These are phyloP conservation scores for Manacus vitellinus DNA, from an alignment of 2,113 vertebrate species.

Conservation along the genomic window DNA sequence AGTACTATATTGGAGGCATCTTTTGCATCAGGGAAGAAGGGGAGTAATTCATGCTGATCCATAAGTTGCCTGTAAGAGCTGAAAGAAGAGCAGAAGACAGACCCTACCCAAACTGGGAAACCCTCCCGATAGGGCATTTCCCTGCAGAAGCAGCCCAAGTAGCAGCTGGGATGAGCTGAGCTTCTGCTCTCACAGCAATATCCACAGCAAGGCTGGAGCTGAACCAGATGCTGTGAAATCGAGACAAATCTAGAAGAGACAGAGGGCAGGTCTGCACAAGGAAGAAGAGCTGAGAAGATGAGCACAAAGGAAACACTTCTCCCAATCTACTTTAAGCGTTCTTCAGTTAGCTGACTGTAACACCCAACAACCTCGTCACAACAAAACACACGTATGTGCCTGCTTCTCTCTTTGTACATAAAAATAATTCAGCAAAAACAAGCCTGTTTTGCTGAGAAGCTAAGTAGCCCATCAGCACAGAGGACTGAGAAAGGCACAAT, in stretches of 20 bases:
- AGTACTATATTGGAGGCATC: neutral
- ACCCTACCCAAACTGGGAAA: neutral
- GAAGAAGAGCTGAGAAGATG: neutral
- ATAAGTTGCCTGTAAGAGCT: neutral
- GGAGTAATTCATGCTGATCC: neutral
- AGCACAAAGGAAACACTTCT: neutral
- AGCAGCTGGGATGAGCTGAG: neutral
- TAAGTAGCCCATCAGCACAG: neutral
- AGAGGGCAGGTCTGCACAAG: neutral
- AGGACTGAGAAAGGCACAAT: neutral
- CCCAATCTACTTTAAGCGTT: fast-evolving
- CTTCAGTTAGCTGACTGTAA: neutral
- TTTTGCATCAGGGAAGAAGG: neutral
- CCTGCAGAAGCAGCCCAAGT: neutral
- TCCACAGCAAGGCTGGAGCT: neutral
- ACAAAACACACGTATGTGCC: neutral
- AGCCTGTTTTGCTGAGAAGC: neutral
- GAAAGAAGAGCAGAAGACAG: neutral
- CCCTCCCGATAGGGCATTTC: neutral
- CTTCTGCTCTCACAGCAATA: neutral
- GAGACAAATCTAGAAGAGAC: neutral
- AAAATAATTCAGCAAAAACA: neutral
- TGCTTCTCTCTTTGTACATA: neutral
- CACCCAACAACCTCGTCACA: neutral
- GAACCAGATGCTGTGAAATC: neutral